Evolutionary conservation across 2,113 vertebrate genomes (phyloP).

Genomic region (Aplodontia rufa): DNA sequence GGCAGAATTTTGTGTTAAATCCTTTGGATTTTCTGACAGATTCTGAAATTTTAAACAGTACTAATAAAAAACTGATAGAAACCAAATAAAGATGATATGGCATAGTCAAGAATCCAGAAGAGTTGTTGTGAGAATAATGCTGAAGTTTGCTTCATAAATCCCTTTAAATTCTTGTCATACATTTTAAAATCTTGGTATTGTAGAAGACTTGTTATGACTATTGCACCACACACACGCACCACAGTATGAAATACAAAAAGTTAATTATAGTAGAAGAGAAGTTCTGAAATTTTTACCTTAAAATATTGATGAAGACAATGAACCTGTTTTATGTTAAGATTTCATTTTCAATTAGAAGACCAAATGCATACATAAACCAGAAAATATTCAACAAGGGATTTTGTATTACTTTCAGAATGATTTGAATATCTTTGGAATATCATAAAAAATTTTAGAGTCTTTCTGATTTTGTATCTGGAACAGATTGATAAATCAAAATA

Average conservation of each 20-base stretch:
- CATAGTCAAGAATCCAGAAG: not conserved
- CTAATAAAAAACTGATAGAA: not conserved
- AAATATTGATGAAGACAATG: not conserved
- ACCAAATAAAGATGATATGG: not conserved
- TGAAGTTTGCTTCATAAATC: not conserved
- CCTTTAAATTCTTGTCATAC: not conserved
- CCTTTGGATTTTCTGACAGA: not conserved
- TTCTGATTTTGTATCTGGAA: not conserved
- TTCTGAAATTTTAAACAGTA: not conserved
- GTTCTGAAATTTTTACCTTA: not conserved
- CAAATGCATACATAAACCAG: not conserved
- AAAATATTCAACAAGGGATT: not conserved
- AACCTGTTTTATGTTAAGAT: not conserved
- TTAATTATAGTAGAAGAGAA: not conserved
- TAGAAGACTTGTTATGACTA: not conserved
- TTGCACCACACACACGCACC: not conserved
- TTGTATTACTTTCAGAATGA: not conserved
- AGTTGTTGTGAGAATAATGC: not conserved
- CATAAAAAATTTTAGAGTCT: not conserved
- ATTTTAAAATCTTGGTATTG: not conserved
- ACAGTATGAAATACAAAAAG: not conserved
- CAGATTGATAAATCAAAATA: not conserved
- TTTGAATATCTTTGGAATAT: not conserved
- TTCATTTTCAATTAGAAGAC: not conserved
- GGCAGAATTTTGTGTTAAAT: not conserved